Conservation (phyloP, 2,113 vertebrate species). For the Okapia johnstoni region DNA sequence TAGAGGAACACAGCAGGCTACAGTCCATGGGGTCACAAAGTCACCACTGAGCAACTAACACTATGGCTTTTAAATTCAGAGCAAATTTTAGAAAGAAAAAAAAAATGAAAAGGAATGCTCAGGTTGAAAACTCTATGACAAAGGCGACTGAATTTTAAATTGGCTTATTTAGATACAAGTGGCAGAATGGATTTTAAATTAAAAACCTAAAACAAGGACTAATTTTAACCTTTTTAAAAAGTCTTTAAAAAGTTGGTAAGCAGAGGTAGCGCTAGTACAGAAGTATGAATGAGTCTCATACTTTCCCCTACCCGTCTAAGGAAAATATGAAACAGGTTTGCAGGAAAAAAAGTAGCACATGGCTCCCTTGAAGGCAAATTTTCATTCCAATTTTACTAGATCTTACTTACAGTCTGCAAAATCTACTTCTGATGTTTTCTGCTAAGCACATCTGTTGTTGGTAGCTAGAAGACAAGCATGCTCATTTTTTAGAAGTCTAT, state of each 20-base stretch:
- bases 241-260: neutral
- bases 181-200: neutral
- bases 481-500: conserved; percentile 50
- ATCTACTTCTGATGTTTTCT: conserved; percentile 60
- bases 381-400: conserved; percentile 40
- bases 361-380: conserved; percentile 9
- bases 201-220: neutral
- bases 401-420: conserved; percentile 26
- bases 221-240: neutral
- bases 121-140: neutral
- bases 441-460: conserved; percentile 66
- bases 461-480: conserved; percentile 46
- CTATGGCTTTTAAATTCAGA: neutral
- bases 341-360: conserved; percentile 9
- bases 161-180: conserved; percentile 11
- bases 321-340: conserved; percentile 54
- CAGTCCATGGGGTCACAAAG: neutral
- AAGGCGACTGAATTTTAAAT: neutral
- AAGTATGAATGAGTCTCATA: neutral
- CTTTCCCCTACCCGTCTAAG: neutral
- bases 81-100: neutral
- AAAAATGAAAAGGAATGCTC: neutral
- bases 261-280: neutral
- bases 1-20: neutral
- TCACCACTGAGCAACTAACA: neutral